These are phyloP conservation scores for Heterodera schachtii DNA, from an alignment of 1,140 invertebrate species.

Conservation along the genomic window DNA sequence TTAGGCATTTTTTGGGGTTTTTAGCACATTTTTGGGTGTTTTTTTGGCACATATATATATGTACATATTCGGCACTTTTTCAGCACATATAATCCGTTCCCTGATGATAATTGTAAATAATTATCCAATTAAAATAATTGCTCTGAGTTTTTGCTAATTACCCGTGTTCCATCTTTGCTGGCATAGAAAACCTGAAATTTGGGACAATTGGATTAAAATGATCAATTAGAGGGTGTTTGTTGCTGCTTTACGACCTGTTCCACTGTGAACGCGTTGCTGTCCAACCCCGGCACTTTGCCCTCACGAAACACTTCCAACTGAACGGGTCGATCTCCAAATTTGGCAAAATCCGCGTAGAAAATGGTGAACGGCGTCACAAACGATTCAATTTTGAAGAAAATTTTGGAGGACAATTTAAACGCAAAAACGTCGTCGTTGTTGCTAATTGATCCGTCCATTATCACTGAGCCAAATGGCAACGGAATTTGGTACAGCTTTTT, in stretches of 20 bases:
- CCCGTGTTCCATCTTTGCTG: conserved; percentile 93
- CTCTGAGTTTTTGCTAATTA: too few species aligned
- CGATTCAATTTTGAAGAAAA: conserved; percentile 90
- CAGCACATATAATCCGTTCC: too few species aligned
- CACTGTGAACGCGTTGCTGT: conserved; percentile 79
- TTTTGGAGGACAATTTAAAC: conserved; percentile 81
- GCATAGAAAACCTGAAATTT: conserved; percentile 79
- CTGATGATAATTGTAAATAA: too few species aligned
- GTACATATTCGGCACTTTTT: too few species aligned
- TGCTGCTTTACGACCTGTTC: conserved; percentile 71
- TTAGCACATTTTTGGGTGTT: too few species aligned
- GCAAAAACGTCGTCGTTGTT: conserved; percentile 82
- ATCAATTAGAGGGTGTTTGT: not conserved
- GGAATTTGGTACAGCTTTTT: conserved; percentile 68
- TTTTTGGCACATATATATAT: too few species aligned
- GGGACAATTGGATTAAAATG: not conserved
- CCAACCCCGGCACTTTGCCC: conserved; percentile 82
- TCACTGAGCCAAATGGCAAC: conserved; percentile 82
- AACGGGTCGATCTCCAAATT: conserved; percentile 71
- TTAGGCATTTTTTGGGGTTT: too few species aligned
- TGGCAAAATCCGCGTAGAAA: conserved; percentile 81
- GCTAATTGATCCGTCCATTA: too few species aligned
- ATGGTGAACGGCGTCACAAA: conserved; percentile 89
- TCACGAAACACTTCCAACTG: conserved; percentile 77
- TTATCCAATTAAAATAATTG: too few species aligned